Conservation (phyloP, 2,888 invertebrate genomes). For the Incurvaria masculella region DNA sequence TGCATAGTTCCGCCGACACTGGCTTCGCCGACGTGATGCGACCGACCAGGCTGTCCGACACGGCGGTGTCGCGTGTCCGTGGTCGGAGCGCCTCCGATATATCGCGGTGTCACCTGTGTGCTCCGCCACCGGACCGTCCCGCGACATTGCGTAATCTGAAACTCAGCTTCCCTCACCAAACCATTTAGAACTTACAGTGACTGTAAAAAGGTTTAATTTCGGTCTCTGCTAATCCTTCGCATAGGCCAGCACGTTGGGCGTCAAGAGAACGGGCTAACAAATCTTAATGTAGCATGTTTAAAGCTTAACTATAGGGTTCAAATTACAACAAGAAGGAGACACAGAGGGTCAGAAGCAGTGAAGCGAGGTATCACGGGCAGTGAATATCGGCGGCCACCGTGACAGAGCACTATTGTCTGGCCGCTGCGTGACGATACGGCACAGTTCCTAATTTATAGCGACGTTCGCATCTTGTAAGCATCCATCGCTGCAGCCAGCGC, state of each 20-base stretch:
- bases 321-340: not conserved
- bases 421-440: conserved; percentile 28
- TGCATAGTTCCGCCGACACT: no score
- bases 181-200: no score
- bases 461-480: conserved; percentile 36
- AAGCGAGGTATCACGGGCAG: not conserved
- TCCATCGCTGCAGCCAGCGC: conserved; percentile 17
- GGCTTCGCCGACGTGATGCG: no score
- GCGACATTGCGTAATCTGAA: no score
- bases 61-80: not conserved
- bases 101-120: not conserved
- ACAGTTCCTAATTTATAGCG: conserved; percentile 46
- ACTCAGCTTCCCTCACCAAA: no score
- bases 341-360: not conserved
- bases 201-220: no score
- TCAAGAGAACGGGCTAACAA: no score
- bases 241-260: no score
- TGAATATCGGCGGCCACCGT: conserved; percentile 25
- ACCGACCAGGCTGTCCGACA: no score
- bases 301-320: no score
- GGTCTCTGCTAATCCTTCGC: no score
- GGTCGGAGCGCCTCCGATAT: not conserved
- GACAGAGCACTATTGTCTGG: conserved; percentile 44
- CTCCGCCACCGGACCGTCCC: not conserved
- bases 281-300: no score